Evolutionary conservation across 2,113 vertebrate genomes (phyloP), one percentile per base, ranked within the genome.

Genomic region (Carassius carassius): DNA sequence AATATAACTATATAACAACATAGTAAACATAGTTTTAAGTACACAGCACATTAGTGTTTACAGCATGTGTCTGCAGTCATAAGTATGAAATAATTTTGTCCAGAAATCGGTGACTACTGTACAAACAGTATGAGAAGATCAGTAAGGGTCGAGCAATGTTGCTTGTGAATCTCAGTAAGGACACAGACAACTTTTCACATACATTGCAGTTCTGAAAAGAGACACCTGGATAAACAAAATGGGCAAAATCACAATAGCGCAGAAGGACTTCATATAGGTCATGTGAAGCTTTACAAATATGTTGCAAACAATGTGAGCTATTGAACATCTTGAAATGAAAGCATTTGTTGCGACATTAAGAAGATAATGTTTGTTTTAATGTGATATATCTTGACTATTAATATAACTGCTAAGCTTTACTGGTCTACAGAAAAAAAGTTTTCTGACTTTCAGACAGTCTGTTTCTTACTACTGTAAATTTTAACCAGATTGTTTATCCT

Each of bases 191-290:
- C 5, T 51, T 72, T 84, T 87, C 58, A 67, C 37, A 29, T 78
- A 32, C 67, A 13, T 32, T 44, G 44, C 73, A 29, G 21, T 44
- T 29, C 44, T 82, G 25, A 70, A 84, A 82, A 35, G 51, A 62
- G 37, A 21, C 86, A 87, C 83, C 74, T 87, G 80, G 58, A 82
- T 80, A 88, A 82, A 87, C 84, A 85, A 65, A 63, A 49, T 6
- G 9, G 60, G 3, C 21, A 80, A 63, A 47, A 73, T 58, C 37
- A 84, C 63, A 78, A 84, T 16, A 54, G 85, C 12, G 47, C 14
- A 69, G 41, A 60, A 44, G 41, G 25, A 35, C 41, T 67, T 67
- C 78, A 84, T 56, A 35, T 23, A 56, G 35, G 60, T 83, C 19
- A 78, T 16, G 29, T 76, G 23, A 69, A 29, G n/a, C 69, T 51